Percentiles rank a stretch among this genome's conserved stretches.
phyloP scores from a whole-genome alignment of 2,888 invertebrate species.

The Sepioteuthis lessoniana region DNA sequence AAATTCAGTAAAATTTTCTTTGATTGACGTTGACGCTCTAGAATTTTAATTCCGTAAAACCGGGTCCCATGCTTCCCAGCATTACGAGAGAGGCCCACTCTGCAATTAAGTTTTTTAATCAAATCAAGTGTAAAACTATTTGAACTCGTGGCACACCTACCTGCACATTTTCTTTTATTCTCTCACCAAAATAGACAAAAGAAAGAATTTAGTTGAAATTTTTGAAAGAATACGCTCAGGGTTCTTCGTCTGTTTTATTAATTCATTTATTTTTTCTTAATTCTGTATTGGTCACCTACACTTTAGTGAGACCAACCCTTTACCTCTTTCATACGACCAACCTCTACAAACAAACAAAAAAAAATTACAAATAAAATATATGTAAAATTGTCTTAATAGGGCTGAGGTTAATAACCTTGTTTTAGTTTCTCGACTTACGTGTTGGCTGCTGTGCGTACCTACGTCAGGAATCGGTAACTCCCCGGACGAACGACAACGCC shows the following conservation, averaged over 20 bases:
- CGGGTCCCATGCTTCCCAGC: neutral
- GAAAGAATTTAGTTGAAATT: no score
- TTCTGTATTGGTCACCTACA: neutral
- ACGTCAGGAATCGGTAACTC: neutral
- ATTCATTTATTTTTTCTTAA: neutral
- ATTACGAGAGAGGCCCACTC: neutral
- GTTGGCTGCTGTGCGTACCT: constrained; percentile 33
- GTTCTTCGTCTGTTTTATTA: neutral
- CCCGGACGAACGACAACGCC: constrained; percentile 13
- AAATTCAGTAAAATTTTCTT: neutral
- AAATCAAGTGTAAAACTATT: neutral
- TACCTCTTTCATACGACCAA: neutral
- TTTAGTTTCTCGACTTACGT: constrained; percentile 33
- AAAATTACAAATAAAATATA: neutral
- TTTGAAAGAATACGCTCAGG: neutral
- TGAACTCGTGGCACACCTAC: neutral
- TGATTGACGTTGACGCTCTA: no score
- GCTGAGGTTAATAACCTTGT: neutral
- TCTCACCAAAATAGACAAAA: no score
- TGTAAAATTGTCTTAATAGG: neutral
- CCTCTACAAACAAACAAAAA: neutral
- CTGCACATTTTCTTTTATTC: neutral
- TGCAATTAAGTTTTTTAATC: neutral
- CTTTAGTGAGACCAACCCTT: neutral
- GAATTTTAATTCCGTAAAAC: neutral